A percentile compares a stretch with the other conserved stretches of the same genome.
These are phyloP conservation scores for Telmatochromis brichardi DNA, from an alignment of 2,113 vertebrate species.

Conservation along the genomic window DNA sequence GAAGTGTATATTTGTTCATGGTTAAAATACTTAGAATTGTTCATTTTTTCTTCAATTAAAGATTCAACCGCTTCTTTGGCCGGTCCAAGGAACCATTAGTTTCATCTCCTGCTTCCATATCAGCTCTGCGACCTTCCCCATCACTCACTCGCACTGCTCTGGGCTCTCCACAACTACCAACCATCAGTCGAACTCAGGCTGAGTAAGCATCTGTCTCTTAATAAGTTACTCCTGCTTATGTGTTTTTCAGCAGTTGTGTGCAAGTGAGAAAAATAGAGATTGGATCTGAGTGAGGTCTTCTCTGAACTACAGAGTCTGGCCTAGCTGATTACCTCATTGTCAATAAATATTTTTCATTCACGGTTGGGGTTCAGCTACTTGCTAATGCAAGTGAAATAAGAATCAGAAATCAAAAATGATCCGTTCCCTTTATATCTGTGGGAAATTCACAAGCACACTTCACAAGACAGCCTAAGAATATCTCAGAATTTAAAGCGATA, in stretches of 20 bases:
- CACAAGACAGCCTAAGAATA: not conserved
- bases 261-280: not conserved
- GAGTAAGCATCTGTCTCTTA: slow-evolving; percentile 45
- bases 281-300: not conserved
- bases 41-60: not conserved
- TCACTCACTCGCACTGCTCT: slow-evolving; percentile 6
- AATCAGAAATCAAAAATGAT: not conserved
- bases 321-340: not conserved
- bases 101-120: slow-evolving; percentile 11
- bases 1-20: not conserved
- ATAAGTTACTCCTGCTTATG: not conserved
- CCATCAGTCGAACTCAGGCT: slow-evolving; percentile 32
- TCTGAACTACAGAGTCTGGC: not conserved
- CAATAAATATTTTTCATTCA: not conserved
- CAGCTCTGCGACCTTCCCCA: not conserved
- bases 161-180: slow-evolving; percentile 26
- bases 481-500: not conserved
- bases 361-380: not conserved
- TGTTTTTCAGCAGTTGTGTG: not conserved
- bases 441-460: not conserved
- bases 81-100: slow-evolving; percentile 61
- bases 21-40: not conserved
- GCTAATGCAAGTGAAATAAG: not conserved
- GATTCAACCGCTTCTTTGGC: slow-evolving; percentile 73
- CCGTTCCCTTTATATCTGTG: not conserved